Evolutionary conservation across 2,888 invertebrate species (phyloP), one percentile per base, ranked within the genome.

Genomic region (Amphipoea oculea): DNA sequence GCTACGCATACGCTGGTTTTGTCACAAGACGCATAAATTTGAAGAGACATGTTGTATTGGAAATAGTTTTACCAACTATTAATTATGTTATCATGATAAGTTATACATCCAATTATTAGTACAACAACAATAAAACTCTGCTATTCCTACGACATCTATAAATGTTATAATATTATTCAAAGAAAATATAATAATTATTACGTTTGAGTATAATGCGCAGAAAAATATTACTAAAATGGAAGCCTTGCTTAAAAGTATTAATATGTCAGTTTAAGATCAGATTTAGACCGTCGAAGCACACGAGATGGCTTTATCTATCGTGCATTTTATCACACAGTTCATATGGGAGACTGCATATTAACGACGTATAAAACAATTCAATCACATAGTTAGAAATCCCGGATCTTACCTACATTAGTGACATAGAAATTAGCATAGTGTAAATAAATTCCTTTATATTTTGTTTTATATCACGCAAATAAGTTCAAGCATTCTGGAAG

Each of bases 71-170:
- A 81, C 42, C 40, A 62, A 69, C 42, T 76, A 78, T 70, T 84
- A 84, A 57, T 63, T 45, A 69, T 83, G 54, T 82, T 76, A 76
- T 83, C 67, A 57, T 76, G 77, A 65, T 69, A 83, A 76, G 83
- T 63, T 62, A 83, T 40, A 78, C 66, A 84, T 82, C 66, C 67
- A 82, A 77, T 82, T 77, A 77, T 68, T 78, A 29, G 45, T 66
- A 86, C 75, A 76, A 76, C 73, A 86, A 77, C 62, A 73, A 83
- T 77, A 72, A 72, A 79, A 75, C 69, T 79, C 73, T 73, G 71
- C 86, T 86, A 86, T 83, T 75, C 57, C 86, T 86, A 85, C 73
- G 40, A 82, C 72, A 79, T 73, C 73, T 66, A 86, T 75, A 48
- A 45, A 66, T 73, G 48, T 78, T 67, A 66, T 66, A 51, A 77